These are phyloP conservation scores for Lepidochitona cinerea DNA, from an alignment of 2,888 invertebrate species.

Conservation along the genomic window DNA sequence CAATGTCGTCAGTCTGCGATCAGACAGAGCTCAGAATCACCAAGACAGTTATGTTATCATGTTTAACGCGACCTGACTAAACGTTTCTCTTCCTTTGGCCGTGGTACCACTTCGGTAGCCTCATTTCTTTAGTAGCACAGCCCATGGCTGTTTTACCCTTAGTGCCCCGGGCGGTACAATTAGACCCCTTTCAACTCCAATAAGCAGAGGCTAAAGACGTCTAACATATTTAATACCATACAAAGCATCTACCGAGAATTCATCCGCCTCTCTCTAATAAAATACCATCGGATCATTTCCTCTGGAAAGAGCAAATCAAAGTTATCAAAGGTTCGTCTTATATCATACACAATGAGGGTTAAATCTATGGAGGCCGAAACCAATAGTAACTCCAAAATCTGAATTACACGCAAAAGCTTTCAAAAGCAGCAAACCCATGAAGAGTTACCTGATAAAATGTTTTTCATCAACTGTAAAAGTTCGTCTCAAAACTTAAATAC, in stretches of 20 bases:
- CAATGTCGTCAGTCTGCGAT: neutral
- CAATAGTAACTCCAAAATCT: too few relatives aligned
- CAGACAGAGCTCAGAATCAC: neutral
- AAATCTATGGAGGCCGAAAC: too few relatives aligned
- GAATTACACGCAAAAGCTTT: too few relatives aligned
- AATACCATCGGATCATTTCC: neutral
- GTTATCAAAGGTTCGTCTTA: too few relatives aligned
- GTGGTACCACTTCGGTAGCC: neutral
- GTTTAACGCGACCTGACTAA: neutral
- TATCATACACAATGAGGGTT: too few relatives aligned
- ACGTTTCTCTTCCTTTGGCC: neutral
- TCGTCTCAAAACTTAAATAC: too few relatives aligned
- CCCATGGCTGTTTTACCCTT: neutral
- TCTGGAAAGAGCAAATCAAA: neutral
- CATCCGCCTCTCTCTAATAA: too few relatives aligned
- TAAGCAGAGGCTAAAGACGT: neutral
- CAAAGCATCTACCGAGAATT: neutral
- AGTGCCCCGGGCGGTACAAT: neutral
- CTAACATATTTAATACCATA: neutral
- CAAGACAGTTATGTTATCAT: constrained; percentile 8
- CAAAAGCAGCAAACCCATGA: too few relatives aligned
- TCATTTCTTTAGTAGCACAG: neutral
- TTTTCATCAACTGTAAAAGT: too few relatives aligned
- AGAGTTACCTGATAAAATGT: too few relatives aligned
- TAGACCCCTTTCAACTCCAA: neutral